A percentile compares a stretch with the other conserved stretches of the same genome.
These are phyloP conservation scores for Cyclopterus lumpus DNA, from an alignment of 2,797 vertebrate genomes.

Conservation along the genomic window DNA sequence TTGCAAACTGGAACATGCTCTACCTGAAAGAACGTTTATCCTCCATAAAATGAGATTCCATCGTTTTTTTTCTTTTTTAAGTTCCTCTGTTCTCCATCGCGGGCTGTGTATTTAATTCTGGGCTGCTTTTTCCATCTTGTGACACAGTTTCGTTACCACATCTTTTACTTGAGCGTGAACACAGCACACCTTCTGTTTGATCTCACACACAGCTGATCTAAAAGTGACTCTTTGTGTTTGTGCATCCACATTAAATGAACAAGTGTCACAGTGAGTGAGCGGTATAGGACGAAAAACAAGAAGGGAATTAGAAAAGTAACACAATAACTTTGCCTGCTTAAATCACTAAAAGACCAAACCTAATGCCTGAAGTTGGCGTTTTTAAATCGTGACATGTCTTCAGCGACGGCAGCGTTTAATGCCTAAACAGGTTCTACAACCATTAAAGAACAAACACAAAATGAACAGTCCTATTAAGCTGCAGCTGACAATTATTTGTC, in stretches of 20 bases:
- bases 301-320: neutral
- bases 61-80: neutral
- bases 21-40: neutral
- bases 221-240: neutral
- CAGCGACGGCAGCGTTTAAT: neutral
- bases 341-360: neutral
- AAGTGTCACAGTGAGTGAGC: neutral
- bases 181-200: neutral
- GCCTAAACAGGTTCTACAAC: neutral
- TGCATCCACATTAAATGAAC: neutral
- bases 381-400: neutral
- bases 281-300: neutral
- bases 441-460: neutral
- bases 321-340: neutral
- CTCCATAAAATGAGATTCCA: neutral
- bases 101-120: neutral
- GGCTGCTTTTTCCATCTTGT: neutral
- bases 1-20: neutral
- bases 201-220: slow-evolving; percentile 7
- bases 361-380: neutral
- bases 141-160: neutral
- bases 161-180: neutral
- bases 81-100: neutral
- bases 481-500: neutral
- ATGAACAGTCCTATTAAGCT: too few relatives aligned